These are phyloP conservation scores for Diadegma fenestrale DNA, from an alignment of 2,888 invertebrate genomes.

Conservation along the genomic window DNA sequence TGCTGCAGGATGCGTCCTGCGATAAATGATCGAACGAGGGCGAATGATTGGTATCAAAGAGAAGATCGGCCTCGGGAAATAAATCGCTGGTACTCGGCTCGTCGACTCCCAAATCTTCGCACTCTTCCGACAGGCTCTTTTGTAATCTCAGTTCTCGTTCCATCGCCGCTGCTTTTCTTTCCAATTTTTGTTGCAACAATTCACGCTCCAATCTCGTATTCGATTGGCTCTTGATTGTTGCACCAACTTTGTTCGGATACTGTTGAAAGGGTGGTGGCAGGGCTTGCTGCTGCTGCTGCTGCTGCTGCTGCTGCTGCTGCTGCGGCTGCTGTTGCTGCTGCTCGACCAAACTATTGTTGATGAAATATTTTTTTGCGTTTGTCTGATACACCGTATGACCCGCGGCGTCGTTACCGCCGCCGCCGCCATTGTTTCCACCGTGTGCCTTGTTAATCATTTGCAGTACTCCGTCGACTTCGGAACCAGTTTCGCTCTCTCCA, in stretches of 20 bases:
- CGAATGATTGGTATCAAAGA: constrained; percentile 91
- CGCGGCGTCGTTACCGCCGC: background rate
- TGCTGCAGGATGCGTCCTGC: constrained; percentile 84
- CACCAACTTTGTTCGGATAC: constrained; percentile 75
- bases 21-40: constrained; percentile 88
- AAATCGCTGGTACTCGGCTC: constrained; percentile 92
- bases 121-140: constrained; percentile 92
- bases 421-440: constrained; percentile 73
- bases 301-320: constrained; percentile 63
- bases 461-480: constrained; percentile 81
- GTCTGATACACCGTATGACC: constrained; percentile 78
- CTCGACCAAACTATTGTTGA: constrained; percentile 80
- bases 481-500: constrained; percentile 74
- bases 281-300: constrained; percentile 65
- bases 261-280: constrained; percentile 75
- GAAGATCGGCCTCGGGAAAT: constrained; percentile 91
- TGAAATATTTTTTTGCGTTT: constrained; percentile 81
- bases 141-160: constrained; percentile 87
- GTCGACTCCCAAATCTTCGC: constrained; percentile 92
- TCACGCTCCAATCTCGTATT: constrained; percentile 80
- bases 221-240: constrained; percentile 74
- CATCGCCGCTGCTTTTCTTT: constrained; percentile 86
- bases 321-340: constrained; percentile 52
- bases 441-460: constrained; percentile 83
- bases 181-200: constrained; percentile 79